These are phyloP conservation scores for Pachyramphus minor DNA, from an alignment of 2,113 vertebrate species.

Conservation along the genomic window DNA sequence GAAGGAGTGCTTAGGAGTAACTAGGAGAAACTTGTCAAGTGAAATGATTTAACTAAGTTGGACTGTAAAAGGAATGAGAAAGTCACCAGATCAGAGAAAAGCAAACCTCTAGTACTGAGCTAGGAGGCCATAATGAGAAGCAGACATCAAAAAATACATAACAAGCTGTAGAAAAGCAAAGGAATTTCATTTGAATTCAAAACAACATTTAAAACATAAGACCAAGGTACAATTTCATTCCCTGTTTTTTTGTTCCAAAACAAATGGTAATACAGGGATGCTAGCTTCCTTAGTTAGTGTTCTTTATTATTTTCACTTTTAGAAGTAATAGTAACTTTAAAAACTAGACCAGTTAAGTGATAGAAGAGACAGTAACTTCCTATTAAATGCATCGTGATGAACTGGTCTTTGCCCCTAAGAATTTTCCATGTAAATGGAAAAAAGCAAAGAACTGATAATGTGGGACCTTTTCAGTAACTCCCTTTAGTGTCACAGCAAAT, in stretches of 20 bases:
- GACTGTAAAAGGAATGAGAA: neutral
- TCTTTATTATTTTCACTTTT: neutral
- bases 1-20: neutral
- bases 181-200: neutral
- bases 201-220: neutral
- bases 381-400: neutral
- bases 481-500: neutral
- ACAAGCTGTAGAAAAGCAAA: neutral
- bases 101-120: neutral
- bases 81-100: neutral
- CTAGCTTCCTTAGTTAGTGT: neutral
- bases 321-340: neutral
- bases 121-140: neutral
- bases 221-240: neutral
- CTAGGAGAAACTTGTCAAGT: neutral
- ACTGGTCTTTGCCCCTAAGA: neutral
- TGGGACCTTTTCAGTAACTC: neutral
- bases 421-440: neutral
- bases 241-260: neutral
- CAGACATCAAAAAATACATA: neutral
- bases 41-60: neutral
- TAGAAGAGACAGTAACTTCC: neutral
- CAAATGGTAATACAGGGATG: neutral
- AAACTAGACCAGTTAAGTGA: neutral
- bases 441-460: neutral